phyloP scores from a whole-genome alignment of 2,888 invertebrate species.

The Acronicta alni region DNA sequence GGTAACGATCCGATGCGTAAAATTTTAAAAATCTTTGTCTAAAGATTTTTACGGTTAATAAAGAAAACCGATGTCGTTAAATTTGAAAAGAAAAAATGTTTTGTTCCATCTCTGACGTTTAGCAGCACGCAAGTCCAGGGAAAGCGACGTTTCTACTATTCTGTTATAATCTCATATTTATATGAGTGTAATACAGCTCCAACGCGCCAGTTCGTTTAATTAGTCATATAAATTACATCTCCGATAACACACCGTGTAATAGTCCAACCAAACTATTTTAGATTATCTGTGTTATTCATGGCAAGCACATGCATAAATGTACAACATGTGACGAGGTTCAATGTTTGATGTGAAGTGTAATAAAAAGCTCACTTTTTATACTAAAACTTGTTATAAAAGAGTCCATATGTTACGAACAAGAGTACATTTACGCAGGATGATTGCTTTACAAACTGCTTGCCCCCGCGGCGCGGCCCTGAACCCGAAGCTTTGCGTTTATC shows the following conservation, averaged over 20 bases:
- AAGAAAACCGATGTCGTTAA: background rate
- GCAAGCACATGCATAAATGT: slow-evolving; percentile 64
- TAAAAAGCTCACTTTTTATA: slow-evolving; percentile 65
- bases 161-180: slow-evolving; percentile 39
- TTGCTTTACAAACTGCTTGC: slow-evolving; percentile 65
- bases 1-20: too few relatives aligned
- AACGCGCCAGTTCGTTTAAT: slow-evolving; percentile 38
- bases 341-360: slow-evolving; percentile 61
- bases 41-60: background rate
- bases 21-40: background rate
- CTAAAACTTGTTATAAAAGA: slow-evolving; percentile 60
- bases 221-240: slow-evolving; percentile 47
- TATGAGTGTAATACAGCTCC: background rate
- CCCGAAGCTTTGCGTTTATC: slow-evolving; percentile 77
- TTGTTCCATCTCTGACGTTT: slow-evolving; percentile 3
- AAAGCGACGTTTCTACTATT: slow-evolving; percentile 22
- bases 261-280: slow-evolving; percentile 52
- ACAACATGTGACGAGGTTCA: slow-evolving; percentile 70
- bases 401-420: slow-evolving; percentile 64
- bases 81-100: slow-evolving; percentile 6
- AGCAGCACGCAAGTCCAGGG: slow-evolving; percentile 20
- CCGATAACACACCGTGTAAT: slow-evolving; percentile 48
- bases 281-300: slow-evolving; percentile 56
- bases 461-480: slow-evolving; percentile 78
- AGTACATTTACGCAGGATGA: slow-evolving; percentile 67